These are phyloP conservation scores for Parambassis ranga DNA, from an alignment of 2,797 vertebrate species.

Conservation along the genomic window DNA sequence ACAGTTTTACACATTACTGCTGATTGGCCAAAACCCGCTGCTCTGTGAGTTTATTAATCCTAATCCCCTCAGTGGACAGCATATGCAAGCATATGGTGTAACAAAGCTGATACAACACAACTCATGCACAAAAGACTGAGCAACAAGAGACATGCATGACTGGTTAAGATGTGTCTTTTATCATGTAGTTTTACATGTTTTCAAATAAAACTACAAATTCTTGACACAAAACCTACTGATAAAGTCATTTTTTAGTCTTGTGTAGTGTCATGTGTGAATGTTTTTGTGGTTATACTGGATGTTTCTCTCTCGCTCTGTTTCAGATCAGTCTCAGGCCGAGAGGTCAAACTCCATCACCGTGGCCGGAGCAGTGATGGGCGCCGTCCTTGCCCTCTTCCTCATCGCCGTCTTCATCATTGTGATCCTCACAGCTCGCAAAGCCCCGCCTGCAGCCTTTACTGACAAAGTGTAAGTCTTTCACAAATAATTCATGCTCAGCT, in stretches of 20 bases:
- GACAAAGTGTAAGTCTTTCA: slow-evolving; percentile 94
- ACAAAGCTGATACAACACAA: slow-evolving; percentile 59
- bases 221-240: no score
- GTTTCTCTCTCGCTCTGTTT: slow-evolving; percentile 56
- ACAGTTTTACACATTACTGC: slow-evolving; percentile 50
- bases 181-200: no score
- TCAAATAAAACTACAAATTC: no score
- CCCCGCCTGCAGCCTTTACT: slow-evolving; percentile 80
- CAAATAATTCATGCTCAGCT: slow-evolving; percentile 56
- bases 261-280: not conserved
- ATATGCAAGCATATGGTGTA: slow-evolving; percentile 74
- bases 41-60: slow-evolving; percentile 77
- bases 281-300: slow-evolving; percentile 1
- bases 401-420: slow-evolving; percentile 90
- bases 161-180: not conserved
- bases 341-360: slow-evolving; percentile 89
- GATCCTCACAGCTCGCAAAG: slow-evolving; percentile 86
- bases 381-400: slow-evolving; percentile 93
- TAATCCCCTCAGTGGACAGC: slow-evolving; percentile 75
- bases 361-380: slow-evolving; percentile 92
- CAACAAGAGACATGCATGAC: slow-evolving; percentile 1
- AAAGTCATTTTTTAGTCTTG: not conserved
- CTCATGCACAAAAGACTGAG: slow-evolving; percentile 13
- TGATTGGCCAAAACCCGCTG: slow-evolving; percentile 57
- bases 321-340: slow-evolving; percentile 88